These are phyloP conservation scores for Cepaea nemoralis DNA, from an alignment of 1,140 invertebrate species.

Conservation along the genomic window DNA sequence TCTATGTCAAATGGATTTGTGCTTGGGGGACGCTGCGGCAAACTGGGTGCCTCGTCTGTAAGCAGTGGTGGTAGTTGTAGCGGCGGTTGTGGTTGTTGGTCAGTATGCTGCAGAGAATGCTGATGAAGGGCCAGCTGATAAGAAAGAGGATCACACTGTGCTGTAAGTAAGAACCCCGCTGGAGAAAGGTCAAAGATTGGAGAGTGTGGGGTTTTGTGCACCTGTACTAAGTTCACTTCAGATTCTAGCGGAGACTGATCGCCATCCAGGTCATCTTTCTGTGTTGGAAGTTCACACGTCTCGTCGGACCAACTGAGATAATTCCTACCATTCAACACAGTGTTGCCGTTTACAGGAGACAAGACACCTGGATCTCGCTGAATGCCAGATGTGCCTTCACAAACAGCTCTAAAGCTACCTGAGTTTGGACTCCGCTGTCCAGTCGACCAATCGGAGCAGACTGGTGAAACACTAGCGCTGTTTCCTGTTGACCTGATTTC, in stretches of 20 bases:
- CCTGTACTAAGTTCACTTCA: no score
- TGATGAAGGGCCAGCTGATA: no score
- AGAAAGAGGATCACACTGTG: no score
- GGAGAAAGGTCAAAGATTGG: no score
- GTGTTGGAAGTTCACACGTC: neutral
- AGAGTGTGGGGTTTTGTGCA: no score
- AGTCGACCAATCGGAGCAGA: neutral
- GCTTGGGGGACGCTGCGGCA: neutral
- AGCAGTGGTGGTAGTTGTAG: neutral
- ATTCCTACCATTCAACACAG: no score
- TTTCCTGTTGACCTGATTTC: neutral
- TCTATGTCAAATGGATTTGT: conserved; percentile 23
- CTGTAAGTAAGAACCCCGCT: no score
- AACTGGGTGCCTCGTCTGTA: neutral
- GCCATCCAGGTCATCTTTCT: no score
- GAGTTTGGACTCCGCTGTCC: neutral
- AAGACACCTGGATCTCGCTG: neutral
- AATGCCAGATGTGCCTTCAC: neutral
- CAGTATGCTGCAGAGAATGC: neutral
- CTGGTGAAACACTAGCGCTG: neutral
- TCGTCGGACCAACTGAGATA: neutral
- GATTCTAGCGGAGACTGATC: no score
- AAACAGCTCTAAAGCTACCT: neutral
- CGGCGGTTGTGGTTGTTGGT: neutral
- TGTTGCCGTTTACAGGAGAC: no score